These are phyloP conservation scores for Noctilio leporinus DNA, from an alignment of 2,113 vertebrate genomes.

Conservation along the genomic window DNA sequence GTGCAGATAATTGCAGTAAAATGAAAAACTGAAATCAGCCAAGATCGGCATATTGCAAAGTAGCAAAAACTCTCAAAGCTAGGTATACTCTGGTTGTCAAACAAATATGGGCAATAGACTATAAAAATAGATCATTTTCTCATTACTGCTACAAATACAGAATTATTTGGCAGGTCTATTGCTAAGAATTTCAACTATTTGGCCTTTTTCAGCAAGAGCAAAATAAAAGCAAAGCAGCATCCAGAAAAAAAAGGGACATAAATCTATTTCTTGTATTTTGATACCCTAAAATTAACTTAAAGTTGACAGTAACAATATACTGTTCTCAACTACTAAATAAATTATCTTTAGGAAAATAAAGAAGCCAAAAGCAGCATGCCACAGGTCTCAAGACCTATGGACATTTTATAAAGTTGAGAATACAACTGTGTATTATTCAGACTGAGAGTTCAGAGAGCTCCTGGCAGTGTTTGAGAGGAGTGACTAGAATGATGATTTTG, in stretches of 20 bases:
- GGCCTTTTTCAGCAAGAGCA: neutral
- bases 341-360: neutral
- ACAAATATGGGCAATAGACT: neutral
- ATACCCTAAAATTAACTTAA: slow-evolving; percentile 28
- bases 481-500: slow-evolving; percentile 1
- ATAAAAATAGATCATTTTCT: slow-evolving; percentile 18
- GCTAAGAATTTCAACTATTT: slow-evolving; percentile 58
- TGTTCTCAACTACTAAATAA: neutral
- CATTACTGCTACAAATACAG: slow-evolving; percentile 18
- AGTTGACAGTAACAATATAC: neutral
- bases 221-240: slow-evolving; percentile 23
- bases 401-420: slow-evolving; percentile 29
- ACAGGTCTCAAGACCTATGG: neutral
- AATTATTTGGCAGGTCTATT: slow-evolving; percentile 26
- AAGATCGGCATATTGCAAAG: neutral
- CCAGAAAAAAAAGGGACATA: neutral
- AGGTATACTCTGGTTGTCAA: neutral
- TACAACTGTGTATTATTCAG: neutral
- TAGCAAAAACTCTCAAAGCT: neutral
- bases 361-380: neutral
- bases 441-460: neutral
- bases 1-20: neutral
- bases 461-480: slow-evolving; percentile 17
- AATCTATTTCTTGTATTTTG: neutral
- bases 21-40: neutral